Base-by-base conservation (phyloP, 2,113 vertebrate species). In the Sardina pilchardus region DNA sequence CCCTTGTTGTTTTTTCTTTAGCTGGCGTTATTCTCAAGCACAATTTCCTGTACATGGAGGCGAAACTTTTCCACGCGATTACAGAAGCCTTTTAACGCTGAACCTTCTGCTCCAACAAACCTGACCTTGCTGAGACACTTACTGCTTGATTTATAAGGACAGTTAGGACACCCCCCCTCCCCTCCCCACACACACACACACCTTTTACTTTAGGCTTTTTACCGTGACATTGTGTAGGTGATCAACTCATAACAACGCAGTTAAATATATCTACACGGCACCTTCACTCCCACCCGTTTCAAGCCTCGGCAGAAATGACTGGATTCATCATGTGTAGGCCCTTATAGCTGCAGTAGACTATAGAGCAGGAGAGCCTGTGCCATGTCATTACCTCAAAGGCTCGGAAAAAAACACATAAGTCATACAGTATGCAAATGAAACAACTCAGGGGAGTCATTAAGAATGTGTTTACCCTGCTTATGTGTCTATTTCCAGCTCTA, bases 191-290 rank as follows among this genome's bases (percentile, higher is more conserved):
- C n/a, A n/a, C n/a, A n/a, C n/a, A n/a, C n/a, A n/a, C n/a, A n/a
- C n/a, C n/a, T n/a, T 30, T 75, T 36, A 75, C 67, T 36, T 75
- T 75, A 71, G 26, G 63, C n/a, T 71, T 71, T 71, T 71, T 71
- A 71, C 26, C 26, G 10, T 71, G 71, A 34, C 26, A 75, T 34
- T 75, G 71, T 39, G 82, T 56, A 59, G 50, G 39, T 39, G 39
- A 83, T 83, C 36, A 10, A 53, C 63, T 3, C 63, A 45, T 36
- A 75, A 75, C 71, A 75, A 36, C 34, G 30, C 4, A 10, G 71
- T 17, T 75, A 75, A 75, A 75, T 36, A 16, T 75, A 75, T 75
- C 71, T 34, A 75, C 26, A 16, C 71, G 1, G 21, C 63, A 67
- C 45, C 45, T 48, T 34, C 6, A 21, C 45, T 30, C 26, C 48